Base-by-base conservation (phyloP, 2,113 vertebrate genomes). In the Fregata magnificens region DNA sequence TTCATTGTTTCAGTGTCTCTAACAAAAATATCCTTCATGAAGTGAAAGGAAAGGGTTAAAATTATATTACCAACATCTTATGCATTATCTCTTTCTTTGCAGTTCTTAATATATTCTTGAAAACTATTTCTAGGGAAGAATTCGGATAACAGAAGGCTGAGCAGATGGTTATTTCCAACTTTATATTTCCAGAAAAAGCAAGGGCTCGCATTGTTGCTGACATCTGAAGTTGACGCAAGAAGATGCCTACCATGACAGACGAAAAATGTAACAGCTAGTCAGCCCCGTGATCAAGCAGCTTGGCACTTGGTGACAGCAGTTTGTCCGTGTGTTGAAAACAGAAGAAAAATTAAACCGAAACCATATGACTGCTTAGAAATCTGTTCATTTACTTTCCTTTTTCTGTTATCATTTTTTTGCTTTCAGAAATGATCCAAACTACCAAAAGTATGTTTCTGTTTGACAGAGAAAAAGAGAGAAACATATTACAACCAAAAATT, bases 161-260 rank as follows among this genome's bases (percentile, higher is more conserved):
- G 71, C 97, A 98, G 96, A 98, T 97, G 95, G 96, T 58, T 32
- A 66, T 94, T 97, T 96, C 93, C 82, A 96, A 94, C 93, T 97
- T 97, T 73, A 82, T 85, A 93, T 59, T 93, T 95, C 61, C 81
- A 88, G 72, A 96, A 97, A 97, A 96, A 93, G 10, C 72, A 85
- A 95, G n/a, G 49, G 8, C 19, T 96, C 38, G 95, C 32, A 52
- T n/a, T 96, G 86, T 90, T 97, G 36, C 80, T 98, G 96, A 97
- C 90, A 90, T 96, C 61, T 95, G 88, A 97, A 95, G 88, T 77
- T 97, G 62, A 93, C 70, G 92, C 74, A 97, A 91, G 83, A 95
- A 90, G n/a, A 82, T 95, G 25, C 42, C 34, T 96, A 77, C 71
- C 7, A 90, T 73, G 52, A 96, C 58, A 97, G 47, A 95, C 8